Conservation (phyloP, 2,797 vertebrate genomes). For the Sebastes nivosus region DNA sequence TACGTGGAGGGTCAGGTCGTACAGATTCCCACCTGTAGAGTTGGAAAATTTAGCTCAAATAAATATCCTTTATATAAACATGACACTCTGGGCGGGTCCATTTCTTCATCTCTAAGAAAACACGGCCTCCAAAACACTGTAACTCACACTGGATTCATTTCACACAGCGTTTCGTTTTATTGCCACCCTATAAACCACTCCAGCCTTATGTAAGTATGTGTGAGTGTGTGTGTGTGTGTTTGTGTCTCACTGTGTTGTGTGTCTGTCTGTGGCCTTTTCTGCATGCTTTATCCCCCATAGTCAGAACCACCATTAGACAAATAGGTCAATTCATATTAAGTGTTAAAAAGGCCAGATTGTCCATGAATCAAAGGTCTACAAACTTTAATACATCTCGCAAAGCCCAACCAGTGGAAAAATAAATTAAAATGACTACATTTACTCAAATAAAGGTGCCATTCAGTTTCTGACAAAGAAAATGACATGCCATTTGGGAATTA, state of each 20-base stretch:
- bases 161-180: constrained; percentile 71
- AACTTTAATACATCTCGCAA: constrained; percentile 46
- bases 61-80: constrained; percentile 64
- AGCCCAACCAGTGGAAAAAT: constrained; percentile 44
- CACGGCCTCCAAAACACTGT: constrained; percentile 58
- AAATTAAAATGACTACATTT: constrained; percentile 37
- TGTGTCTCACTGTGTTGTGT: constrained; percentile 12
- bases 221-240: constrained; percentile 4
- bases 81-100: constrained; percentile 57
- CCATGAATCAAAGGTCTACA: constrained; percentile 65
- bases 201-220: constrained; percentile 14
- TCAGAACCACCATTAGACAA: constrained; percentile 57
- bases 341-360: constrained; percentile 63
- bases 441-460: constrained; percentile 57
- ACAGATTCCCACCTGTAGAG: constrained; percentile 57
- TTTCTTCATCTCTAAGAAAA: constrained; percentile 71
- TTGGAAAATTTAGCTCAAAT: constrained; percentile 68
- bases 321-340: constrained; percentile 69
- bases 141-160: constrained; percentile 73
- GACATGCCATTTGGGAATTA: constrained; percentile 15
- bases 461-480: constrained; percentile 47
- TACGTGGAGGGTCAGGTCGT: constrained; percentile 29
- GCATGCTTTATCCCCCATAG: constrained; percentile 45
- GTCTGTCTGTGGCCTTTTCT: constrained; percentile 41
- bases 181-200: constrained; percentile 69